Base-by-base conservation (phyloP, 2,113 vertebrate genomes). In the Hippopotamus amphibius region DNA sequence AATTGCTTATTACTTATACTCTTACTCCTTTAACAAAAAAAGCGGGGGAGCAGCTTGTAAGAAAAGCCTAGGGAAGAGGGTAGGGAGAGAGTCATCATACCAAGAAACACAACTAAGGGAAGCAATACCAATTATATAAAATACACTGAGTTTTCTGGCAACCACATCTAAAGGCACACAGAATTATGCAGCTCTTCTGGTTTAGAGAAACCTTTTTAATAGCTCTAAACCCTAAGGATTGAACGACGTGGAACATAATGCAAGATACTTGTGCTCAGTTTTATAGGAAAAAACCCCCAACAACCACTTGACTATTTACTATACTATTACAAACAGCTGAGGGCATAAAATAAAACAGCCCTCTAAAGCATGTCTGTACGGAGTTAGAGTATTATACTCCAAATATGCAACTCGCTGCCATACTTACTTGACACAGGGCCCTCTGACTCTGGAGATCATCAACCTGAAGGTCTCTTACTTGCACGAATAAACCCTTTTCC, bases 141-240 rank as follows among this genome's bases (percentile, higher is more conserved):
- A 53, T 61, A 50, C 68, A 61, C 74, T 43, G 30, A 93, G 69
- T 76, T 71, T 97, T 88, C 50, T 14, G 10, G 41, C 19, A 69
- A 68, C 19, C n/a, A 83, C 41, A 28, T 55, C 87, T 93, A 83
- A 79, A 92, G 50, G 89, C 41, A 85, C 30, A 95, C 0, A 65
- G 22, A 90, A 76, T 72, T 84, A 50, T 65, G 22, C 30, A 84
- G 61, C 41, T 88, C 43, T 85, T 88, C 43, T n/a, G 24, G 43
- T 61, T 28, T 65, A 57, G 28, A 69, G 15, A 87, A 82, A 16
- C n/a, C 82, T 93, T 65, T 57, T 79, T 30, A 74, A 43, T 13
- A 69, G 65, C n/a, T 84, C 93, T 96, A 84, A 94, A 68, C 48
- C 26, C 11, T 43, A 84, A 90, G 13, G 90, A 2, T 28, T 57